Conservation (phyloP, 2,888 invertebrate species). For the Choreutis nemorana region DNA sequence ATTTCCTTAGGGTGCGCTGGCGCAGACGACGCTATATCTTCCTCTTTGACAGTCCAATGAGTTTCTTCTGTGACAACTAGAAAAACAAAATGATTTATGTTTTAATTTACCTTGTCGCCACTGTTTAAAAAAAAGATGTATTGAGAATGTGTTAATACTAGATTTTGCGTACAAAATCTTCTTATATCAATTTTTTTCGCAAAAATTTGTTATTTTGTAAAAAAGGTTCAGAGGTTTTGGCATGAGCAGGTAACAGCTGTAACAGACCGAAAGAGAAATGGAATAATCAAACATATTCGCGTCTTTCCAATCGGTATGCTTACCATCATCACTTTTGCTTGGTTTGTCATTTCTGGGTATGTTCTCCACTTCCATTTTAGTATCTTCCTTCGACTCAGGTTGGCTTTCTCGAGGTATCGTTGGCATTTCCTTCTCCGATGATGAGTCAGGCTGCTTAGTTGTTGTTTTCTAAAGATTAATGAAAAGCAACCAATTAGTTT, state of each 20-base stretch:
- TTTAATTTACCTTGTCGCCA: no score
- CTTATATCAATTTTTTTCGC: no score
- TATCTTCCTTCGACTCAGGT: constrained; percentile 41
- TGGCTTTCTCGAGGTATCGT: constrained; percentile 31
- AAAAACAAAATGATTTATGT: no score
- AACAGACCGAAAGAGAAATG: no score
- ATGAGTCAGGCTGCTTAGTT: constrained; percentile 47
- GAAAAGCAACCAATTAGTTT: no score
- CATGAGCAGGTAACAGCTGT: no score
- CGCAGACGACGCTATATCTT: constrained; percentile 35
- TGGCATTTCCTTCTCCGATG: constrained; percentile 43
- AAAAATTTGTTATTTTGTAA: no score
- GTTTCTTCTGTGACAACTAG: constrained; percentile 45
- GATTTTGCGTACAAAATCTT: no score
- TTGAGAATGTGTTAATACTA: no score
- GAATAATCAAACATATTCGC: not conserved
- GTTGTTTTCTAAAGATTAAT: constrained; percentile 41
- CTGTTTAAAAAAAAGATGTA: no score
- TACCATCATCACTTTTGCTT: constrained; percentile 25
- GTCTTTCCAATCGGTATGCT: constrained; percentile 1
- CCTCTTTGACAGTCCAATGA: constrained; percentile 49
- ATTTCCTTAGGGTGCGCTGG: constrained; percentile 37
- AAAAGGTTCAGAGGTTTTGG: no score
- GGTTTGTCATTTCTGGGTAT: constrained; percentile 44
- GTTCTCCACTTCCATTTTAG: constrained; percentile 30